phyloP scores from a whole-genome alignment of 1,140 invertebrate genomes.

The Anastrepha ludens region DNA sequence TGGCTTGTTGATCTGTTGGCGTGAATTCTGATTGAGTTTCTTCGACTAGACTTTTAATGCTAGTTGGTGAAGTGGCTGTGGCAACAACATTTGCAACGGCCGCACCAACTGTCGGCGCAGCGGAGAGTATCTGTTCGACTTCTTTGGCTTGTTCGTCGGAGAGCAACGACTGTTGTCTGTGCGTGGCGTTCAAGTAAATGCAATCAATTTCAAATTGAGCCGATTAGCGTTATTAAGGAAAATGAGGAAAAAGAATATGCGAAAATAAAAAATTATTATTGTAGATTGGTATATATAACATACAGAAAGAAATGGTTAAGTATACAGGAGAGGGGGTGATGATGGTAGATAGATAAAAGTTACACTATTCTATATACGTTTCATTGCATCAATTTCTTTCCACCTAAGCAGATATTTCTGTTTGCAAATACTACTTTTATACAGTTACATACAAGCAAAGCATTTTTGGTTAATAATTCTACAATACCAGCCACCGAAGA shows the following conservation, averaged over 20 bases:
- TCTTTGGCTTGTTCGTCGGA: conserved; percentile 91
- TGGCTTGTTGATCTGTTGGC: conserved; percentile 66
- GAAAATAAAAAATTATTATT: conserved; percentile 1
- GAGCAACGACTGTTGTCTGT: conserved; percentile 84
- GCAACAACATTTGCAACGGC: conserved; percentile 71
- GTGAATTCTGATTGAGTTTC: conserved; percentile 60
- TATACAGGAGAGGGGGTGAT: not conserved
- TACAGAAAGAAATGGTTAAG: not conserved
- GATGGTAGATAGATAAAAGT: not conserved
- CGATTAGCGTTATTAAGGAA: conserved; percentile 19
- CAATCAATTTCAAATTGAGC: conserved; percentile 40
- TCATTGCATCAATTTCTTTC: too few relatives aligned
- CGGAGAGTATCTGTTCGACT: conserved; percentile 85
- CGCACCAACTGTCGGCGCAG: conserved; percentile 71
- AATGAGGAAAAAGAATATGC: not conserved
- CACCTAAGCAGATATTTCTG: too few relatives aligned
- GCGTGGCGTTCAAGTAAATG: conserved; percentile 52
- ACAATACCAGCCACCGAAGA: too few relatives aligned
- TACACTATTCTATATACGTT: not conserved
- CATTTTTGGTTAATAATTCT: too few relatives aligned
- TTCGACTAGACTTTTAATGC: conserved; percentile 70
- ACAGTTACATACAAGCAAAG: too few relatives aligned
- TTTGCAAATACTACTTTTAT: too few relatives aligned
- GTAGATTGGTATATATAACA: not conserved
- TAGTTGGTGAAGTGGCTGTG: conserved; percentile 70